Base-by-base conservation (phyloP, 2,797 vertebrate species). In the Sciurus carolinensis region DNA sequence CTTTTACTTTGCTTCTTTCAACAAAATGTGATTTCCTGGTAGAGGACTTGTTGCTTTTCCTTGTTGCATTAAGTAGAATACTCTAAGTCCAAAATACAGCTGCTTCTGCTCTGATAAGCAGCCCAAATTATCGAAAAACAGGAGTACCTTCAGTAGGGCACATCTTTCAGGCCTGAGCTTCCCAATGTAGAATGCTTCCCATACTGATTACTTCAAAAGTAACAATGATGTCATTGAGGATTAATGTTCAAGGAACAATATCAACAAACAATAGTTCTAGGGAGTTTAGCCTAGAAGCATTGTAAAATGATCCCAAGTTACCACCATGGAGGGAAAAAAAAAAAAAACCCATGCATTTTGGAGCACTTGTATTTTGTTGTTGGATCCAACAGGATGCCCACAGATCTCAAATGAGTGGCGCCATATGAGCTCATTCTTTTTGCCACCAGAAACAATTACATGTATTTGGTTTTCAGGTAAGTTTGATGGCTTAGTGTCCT, bases 81-180 rank as follows among this genome's bases (percentile, higher is more conserved):
- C 54, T 95, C 93, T 64, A 87, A 87, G 57, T 87, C 47, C 75
- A 90, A 94, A 97, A 97, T 88, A 81, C 92, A 97, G 95, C 85
- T 97, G 97, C 47, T 72, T 47, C 79, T 69, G 36, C 59, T 93
- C 88, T 94, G 95, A 95, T 95, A 97, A 98, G 94, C 90, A 95
- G 82, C 12, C 62, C 82, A 89, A 94, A 96, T 93, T 87, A 95
- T 97, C 85, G 93, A 52, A 50, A 42, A 77, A 81, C 33, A 84
- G 20, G 93, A 80, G 36, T 50, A 66, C 91, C 47, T 96, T 96
- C 90, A 54, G 79, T 62, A 82, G 0, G 1, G 54, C 36, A 50
- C 64, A 88, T 90, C 66, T 82, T 87, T 71, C 66, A 80, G 76
- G 18, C 52, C 66, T 62, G 59, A 42, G 89, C 67, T 93, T 92